Base-by-base conservation (phyloP, 23 tunicate genomes). In the Oikopleura vanhoeffeni region DNA sequence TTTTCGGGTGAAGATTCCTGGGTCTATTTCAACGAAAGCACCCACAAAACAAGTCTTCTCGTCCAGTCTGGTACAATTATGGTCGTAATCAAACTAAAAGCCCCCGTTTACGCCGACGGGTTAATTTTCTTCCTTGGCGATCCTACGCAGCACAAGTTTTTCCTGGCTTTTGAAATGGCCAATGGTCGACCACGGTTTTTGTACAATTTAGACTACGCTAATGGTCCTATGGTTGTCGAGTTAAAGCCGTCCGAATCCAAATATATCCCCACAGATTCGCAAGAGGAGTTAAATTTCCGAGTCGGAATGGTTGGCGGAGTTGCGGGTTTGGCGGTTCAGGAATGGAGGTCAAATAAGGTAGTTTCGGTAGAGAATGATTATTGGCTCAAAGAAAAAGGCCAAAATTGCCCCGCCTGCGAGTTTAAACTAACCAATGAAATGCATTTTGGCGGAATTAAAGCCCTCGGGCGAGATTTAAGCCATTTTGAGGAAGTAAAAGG, bases 141-240 rank as follows among this genome's bases (percentile, higher is more conserved):
- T 71, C 79, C 79, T 18, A 18, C 35, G 27, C 79, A 71, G 32
- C 27, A 92, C 89, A 85, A 90, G 39, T 92, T 89, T 84, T 92
- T 89, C 85, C 40, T 89, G 41, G 97, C 97, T 3, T 76, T 92
- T 41, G 96, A 92, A 84, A 40, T 90, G 41, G 86, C 42, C 13
- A 87, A 88, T 67, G 97, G 97, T 30, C 84, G 83, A 24, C 83
- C 91, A 40, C 85, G 58, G 40, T 67, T 89, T 76, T 40, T 84
- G 3, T 92, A 85, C 88, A 92, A 92, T 85, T 89, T 92, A 58
- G 94, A 89, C 27, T 92, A 87, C 67, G 75, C 76, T 0, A 76
- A 42, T 40, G 91, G 90, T 13, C 90, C 92, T 0, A 41, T n/a
- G 27, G 38, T 38, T 2, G 79, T 71, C 79, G 34, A 30, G 35